Evolutionary conservation across 2,113 vertebrate genomes (phyloP).

Genomic region (Nesospiza acunhae): DNA sequence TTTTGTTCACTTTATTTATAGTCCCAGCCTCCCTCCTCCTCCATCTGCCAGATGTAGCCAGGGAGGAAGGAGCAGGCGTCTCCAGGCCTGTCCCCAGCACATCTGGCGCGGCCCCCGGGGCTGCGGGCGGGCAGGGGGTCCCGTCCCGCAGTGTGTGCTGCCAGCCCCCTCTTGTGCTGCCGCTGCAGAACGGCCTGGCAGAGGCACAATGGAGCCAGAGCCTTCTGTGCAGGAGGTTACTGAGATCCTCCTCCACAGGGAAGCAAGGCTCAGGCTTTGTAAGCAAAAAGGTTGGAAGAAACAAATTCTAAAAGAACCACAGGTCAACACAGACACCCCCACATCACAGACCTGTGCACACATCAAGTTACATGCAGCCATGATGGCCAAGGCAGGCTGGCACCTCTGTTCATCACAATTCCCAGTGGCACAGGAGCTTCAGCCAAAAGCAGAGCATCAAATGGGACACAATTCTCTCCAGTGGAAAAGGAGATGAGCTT

Average conservation of each 20-base stretch:
- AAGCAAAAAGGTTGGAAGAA: background rate
- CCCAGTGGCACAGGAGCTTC: background rate
- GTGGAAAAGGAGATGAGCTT: background rate
- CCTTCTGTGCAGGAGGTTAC: background rate
- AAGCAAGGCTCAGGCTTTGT: background rate
- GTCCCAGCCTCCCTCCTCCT: background rate
- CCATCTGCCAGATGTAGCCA: background rate
- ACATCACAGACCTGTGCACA: background rate
- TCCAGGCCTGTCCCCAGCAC: background rate
- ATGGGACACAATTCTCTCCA: background rate
- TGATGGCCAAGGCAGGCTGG: background rate
- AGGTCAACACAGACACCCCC: background rate
- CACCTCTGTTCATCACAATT: background rate
- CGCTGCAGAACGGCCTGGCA: background rate
- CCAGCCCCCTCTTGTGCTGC: constrained; percentile 55
- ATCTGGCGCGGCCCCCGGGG: background rate
- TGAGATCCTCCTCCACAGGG: background rate
- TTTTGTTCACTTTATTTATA: background rate
- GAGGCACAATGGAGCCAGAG: background rate
- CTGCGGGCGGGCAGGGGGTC: background rate
- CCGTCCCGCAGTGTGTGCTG: background rate
- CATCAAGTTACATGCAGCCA: background rate
- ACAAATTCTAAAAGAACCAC: background rate
- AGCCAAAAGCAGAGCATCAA: background rate
- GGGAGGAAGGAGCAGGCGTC: background rate